Percentiles rank a stretch among this genome's conserved stretches.
These are phyloP conservation scores for Piaya cayana DNA, from an alignment of 2,113 vertebrate genomes.

Conservation along the genomic window DNA sequence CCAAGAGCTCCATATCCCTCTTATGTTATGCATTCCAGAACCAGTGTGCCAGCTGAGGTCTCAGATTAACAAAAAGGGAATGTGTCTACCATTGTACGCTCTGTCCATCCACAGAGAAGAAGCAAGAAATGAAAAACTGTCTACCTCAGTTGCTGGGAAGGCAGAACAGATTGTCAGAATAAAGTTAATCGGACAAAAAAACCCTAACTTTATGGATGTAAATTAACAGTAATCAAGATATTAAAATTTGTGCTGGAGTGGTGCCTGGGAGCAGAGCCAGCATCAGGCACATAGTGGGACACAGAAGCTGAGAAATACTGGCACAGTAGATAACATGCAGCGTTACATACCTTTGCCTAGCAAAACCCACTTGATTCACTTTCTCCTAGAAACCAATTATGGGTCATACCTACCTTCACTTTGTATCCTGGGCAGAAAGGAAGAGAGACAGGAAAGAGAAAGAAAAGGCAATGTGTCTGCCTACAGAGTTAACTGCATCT, in stretches of 20 bases:
- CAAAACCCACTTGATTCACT: neutral
- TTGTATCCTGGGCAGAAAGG: neutral
- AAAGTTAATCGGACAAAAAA: neutral
- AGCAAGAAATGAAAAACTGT: neutral
- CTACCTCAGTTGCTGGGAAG: neutral
- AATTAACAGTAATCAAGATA: neutral
- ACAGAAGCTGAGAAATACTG: neutral
- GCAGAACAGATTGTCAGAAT: neutral
- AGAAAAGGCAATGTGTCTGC: neutral
- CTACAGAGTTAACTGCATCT: fast-evolving
- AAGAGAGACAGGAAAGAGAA: neutral
- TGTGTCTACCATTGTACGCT: neutral
- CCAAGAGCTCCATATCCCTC: no score
- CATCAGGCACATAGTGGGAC: neutral
- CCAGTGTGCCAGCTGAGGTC: no score
- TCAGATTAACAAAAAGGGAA: neutral
- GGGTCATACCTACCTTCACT: no score
- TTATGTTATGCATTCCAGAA: no score
- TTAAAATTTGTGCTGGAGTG: neutral
- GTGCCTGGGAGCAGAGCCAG: neutral
- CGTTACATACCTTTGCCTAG: neutral
- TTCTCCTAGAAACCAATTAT: neutral
- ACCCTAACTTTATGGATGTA: neutral
- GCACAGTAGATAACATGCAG: neutral
- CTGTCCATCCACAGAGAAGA: neutral